Conservation (phyloP, 2,888 invertebrate genomes). For the Cenopis cana region DNA sequence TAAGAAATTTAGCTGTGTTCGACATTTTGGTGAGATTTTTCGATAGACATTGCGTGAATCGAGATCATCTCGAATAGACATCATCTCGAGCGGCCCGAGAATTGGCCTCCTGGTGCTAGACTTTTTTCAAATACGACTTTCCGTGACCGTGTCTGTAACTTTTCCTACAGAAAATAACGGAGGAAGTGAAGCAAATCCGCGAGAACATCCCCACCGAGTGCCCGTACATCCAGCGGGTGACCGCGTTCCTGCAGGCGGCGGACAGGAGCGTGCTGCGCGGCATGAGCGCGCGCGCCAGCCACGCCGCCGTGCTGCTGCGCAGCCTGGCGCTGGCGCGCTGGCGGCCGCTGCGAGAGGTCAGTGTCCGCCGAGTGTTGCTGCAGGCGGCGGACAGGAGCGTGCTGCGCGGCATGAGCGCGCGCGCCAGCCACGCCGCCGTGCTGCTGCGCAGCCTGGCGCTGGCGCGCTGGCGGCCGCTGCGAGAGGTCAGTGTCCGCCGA, state of each 20-base stretch:
- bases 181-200: slow-evolving; percentile 52
- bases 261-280: slow-evolving; percentile 43
- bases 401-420: neutral
- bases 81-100: no score
- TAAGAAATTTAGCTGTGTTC: no score
- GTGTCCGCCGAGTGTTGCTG: no score
- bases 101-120: no score
- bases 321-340: neutral
- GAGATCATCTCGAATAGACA: no score
- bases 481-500: neutral
- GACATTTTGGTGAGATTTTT: no score
- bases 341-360: slow-evolving; percentile 7
- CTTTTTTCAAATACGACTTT: no score
- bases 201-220: slow-evolving; percentile 46
- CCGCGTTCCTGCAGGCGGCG: slow-evolving; percentile 53
- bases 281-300: slow-evolving; percentile 52
- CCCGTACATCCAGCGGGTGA: slow-evolving; percentile 54
- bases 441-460: no score
- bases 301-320: slow-evolving; percentile 21
- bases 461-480: no score
- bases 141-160: neutral
- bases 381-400: neutral
- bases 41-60: no score
- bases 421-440: neutral
- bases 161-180: slow-evolving; percentile 51